Evolutionary conservation across 92 coral and sea anemone genomes (phyloP).

Genomic region (Metridium senile): DNA sequence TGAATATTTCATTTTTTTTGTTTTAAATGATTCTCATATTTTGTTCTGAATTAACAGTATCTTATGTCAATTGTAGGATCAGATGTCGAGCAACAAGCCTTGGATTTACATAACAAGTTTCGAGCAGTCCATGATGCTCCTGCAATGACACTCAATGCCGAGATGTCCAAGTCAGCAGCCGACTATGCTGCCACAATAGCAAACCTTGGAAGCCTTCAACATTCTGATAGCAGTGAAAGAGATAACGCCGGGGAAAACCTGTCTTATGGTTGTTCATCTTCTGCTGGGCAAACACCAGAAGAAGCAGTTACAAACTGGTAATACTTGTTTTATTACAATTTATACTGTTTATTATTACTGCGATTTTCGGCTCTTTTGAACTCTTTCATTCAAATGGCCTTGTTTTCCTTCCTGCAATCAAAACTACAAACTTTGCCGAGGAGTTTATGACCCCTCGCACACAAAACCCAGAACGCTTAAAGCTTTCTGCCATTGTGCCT

Average conservation of each 20-base stretch:
- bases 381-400: too few species aligned
- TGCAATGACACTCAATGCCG: slow-evolving; percentile 58
- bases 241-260: slow-evolving; percentile 24
- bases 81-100: slow-evolving; percentile 2
- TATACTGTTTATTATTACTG: neutral
- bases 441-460: neutral
- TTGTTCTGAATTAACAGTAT: too few species aligned
- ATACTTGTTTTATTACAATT: neutral
- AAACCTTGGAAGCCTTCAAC: slow-evolving; percentile 3
- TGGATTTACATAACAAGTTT: slow-evolving; percentile 65
- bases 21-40: neutral
- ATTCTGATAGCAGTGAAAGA: slow-evolving; percentile 4
- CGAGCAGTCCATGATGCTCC: slow-evolving; percentile 74
- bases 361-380: too few species aligned
- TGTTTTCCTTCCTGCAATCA: neutral
- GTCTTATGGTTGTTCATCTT: slow-evolving; percentile 28
- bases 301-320: slow-evolving; percentile 38
- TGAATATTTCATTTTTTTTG: too few species aligned
- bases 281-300: slow-evolving; percentile 11
- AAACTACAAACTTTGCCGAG: neutral
- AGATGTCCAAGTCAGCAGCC: slow-evolving; percentile 61
- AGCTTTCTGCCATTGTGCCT: too few species aligned
- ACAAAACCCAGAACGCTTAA: too few species aligned
- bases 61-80: too few species aligned
- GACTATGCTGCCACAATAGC: slow-evolving; percentile 50